Conservation (phyloP, 2,113 vertebrate species). For the Paradoxurus hermaphroditus region DNA sequence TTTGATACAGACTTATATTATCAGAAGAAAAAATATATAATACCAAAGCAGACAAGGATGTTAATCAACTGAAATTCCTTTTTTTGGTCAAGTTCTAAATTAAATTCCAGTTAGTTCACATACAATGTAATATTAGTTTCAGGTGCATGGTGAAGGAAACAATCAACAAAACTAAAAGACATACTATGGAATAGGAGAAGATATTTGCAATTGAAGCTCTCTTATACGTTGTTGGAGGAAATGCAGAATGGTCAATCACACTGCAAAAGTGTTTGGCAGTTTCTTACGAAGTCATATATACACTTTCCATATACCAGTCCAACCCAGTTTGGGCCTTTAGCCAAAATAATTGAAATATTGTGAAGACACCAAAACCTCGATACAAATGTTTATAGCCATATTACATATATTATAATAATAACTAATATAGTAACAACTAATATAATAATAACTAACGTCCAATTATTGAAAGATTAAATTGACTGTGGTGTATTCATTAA, state of each 20-base stretch:
- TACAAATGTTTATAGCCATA: not conserved
- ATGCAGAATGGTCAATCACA: not conserved
- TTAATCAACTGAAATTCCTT: not conserved
- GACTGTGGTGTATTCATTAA: not conserved
- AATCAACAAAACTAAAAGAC: not conserved
- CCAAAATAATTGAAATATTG: not conserved
- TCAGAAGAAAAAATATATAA: not conserved
- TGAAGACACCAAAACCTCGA: not conserved
- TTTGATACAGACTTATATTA: not conserved
- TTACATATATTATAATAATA: not conserved
- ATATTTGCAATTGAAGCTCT: not conserved
- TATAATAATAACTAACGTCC: not conserved
- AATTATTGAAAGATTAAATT: not conserved
- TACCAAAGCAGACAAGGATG: not conserved
- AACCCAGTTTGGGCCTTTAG: not conserved
- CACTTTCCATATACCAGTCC: not conserved
- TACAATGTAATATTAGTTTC: too few species aligned
- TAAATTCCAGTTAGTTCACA: too few species aligned
- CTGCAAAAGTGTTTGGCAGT: not conserved
- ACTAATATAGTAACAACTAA: not conserved
- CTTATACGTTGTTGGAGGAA: not conserved
- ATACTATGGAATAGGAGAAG: too few species aligned
- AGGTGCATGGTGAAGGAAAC: too few species aligned
- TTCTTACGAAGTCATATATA: not conserved
- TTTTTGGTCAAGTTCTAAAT: too few species aligned